Evolutionary conservation across 2,113 vertebrate species (phyloP).

Genomic region (Cyphomyrus discorhynchus): DNA sequence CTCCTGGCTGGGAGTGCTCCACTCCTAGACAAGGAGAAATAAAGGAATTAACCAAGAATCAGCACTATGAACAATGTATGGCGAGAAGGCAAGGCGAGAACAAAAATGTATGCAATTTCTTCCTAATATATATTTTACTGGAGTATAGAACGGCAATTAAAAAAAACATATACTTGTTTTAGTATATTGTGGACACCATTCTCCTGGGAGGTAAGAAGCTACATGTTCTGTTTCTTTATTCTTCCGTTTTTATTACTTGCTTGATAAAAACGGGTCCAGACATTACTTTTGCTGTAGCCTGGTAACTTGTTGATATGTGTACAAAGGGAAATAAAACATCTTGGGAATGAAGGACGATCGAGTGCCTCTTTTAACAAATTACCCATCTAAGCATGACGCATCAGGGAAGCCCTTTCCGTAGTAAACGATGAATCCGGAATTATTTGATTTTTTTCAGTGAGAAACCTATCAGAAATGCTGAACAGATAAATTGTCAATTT

Average conservation of each 20-base stretch:
- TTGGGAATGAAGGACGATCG: not conserved
- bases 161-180: not conserved
- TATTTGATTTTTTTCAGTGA: not conserved
- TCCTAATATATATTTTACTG: not conserved
- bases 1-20: not conserved
- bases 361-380: not conserved
- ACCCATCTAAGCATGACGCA: not conserved
- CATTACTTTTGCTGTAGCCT: not conserved
- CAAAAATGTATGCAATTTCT: not conserved
- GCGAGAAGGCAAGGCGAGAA: not conserved
- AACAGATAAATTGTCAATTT: not conserved
- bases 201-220: not conserved
- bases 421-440: not conserved
- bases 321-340: not conserved
- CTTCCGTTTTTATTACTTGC: not conserved
- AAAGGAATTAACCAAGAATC: not conserved
- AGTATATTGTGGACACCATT: not conserved
- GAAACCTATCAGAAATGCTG: not conserved
- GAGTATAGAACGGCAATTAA: not conserved
- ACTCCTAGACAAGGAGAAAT: not conserved
- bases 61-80: not conserved
- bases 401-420: not conserved
- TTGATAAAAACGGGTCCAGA: not conserved
- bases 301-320: slow-evolving; percentile 9
- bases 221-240: not conserved